These are phyloP conservation scores for Scophthalmus maximus DNA, from an alignment of 2,113 vertebrate species.

Conservation along the genomic window DNA sequence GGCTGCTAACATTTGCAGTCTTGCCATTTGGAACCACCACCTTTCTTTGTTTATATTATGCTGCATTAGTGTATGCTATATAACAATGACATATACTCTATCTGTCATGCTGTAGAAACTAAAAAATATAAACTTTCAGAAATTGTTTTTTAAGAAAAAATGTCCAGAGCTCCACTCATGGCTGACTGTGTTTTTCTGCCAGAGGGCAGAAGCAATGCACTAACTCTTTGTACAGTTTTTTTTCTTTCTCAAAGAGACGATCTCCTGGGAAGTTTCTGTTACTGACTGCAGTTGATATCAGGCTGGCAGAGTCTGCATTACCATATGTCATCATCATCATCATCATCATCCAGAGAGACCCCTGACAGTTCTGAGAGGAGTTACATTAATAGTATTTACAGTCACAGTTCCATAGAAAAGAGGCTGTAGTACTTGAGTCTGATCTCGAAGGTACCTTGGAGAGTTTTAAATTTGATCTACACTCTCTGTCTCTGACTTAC, in stretches of 20 bases:
- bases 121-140: too few relatives aligned
- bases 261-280: constrained; percentile 44
- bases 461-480: constrained; percentile 19
- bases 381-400: constrained; percentile 38
- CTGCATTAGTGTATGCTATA: not conserved
- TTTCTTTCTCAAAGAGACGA: constrained; percentile 9
- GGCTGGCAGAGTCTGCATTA: constrained; percentile 42
- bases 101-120: not conserved
- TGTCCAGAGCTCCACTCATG: constrained; percentile 1
- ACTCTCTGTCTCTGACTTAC: not conserved
- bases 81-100: not conserved
- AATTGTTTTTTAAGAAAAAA: not conserved
- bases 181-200: constrained; percentile 12
- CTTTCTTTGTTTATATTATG: not conserved
- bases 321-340: constrained; percentile 31
- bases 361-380: constrained; percentile 18
- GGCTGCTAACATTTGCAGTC: too few relatives aligned
- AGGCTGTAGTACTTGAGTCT: not conserved
- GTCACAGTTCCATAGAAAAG: not conserved
- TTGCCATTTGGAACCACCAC: not conserved
- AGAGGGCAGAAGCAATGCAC: constrained; percentile 12
- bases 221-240: not conserved
- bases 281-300: constrained; percentile 39
- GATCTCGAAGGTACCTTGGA: not conserved
- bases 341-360: constrained; percentile 33